Conservation (phyloP, 2,113 vertebrate genomes). For the Cyprinodon variegatus region DNA sequence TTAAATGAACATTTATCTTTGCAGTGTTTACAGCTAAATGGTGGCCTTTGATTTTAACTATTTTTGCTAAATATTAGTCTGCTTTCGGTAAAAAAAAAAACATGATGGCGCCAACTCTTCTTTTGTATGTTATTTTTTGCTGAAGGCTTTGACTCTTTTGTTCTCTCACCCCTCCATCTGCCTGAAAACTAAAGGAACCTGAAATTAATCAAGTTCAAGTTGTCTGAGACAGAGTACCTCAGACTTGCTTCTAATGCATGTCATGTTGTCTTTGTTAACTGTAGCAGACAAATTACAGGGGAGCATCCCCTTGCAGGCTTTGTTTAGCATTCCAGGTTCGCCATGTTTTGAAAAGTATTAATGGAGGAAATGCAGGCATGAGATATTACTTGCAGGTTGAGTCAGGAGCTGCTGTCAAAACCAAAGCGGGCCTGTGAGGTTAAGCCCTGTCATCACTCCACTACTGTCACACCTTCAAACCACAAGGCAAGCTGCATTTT, state of each 20-base stretch:
- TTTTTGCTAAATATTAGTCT: neutral
- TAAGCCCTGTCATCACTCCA: conserved; percentile 46
- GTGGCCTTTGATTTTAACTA: neutral
- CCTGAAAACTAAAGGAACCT: conserved; percentile 4
- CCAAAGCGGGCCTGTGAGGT: conserved; percentile 19
- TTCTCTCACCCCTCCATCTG: neutral
- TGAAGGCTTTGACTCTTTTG: neutral
- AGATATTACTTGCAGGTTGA: conserved; percentile 68
- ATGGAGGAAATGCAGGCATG: conserved; percentile 61
- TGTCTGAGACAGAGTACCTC: conserved; percentile 7
- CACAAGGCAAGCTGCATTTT: conserved; percentile 1
- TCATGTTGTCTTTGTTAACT: conserved; percentile 56
- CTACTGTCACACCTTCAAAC: conserved; percentile 33
- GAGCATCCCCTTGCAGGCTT: conserved; percentile 48
- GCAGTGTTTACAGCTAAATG: neutral
- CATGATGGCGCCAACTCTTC: neutral
- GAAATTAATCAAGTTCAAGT: conserved; percentile 29
- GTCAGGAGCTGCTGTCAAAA: conserved; percentile 51
- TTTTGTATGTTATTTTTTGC: conserved; percentile 3
- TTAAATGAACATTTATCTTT: neutral
- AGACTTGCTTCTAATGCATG: conserved; percentile 53
- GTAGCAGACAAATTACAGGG: conserved; percentile 61
- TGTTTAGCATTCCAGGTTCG: conserved; percentile 77
- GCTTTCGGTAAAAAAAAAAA: neutral
- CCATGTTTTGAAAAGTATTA: conserved; percentile 74